These are phyloP conservation scores for Melanocharis versteri DNA, from an alignment of 2,113 vertebrate genomes.

Conservation along the genomic window DNA sequence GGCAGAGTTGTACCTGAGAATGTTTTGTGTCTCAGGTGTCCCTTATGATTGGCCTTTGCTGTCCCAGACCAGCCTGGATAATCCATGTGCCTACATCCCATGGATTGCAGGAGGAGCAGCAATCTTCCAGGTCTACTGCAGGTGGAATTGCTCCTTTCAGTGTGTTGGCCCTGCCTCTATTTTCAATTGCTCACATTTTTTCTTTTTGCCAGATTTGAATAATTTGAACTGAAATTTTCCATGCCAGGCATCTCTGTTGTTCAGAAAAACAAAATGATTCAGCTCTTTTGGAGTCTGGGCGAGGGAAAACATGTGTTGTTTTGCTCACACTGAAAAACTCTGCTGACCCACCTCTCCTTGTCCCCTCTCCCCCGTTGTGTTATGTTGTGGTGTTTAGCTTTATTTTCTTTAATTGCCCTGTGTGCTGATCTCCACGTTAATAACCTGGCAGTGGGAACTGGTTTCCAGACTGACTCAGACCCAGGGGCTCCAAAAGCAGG, in stretches of 20 bases:
- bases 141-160: background rate
- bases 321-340: background rate
- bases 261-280: constrained; percentile 30
- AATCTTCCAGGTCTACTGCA: background rate
- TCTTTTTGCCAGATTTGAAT: background rate
- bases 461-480: background rate
- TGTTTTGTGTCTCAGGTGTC: background rate
- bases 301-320: constrained; percentile 49
- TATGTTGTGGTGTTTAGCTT: background rate
- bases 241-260: background rate
- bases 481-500: background rate
- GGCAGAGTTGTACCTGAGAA: background rate
- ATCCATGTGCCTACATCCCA: background rate
- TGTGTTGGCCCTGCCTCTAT: background rate
- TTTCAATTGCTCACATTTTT: background rate
- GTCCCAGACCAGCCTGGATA: background rate
- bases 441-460: background rate
- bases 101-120: background rate
- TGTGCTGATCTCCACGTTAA: background rate
- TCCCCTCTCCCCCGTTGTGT: background rate
- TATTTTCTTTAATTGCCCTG: background rate
- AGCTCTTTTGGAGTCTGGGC: background rate
- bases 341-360: constrained; percentile 1
- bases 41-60: background rate
- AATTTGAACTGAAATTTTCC: background rate